Evolutionary conservation across 2,797 vertebrate genomes (phyloP), one percentile per base, ranked within the genome.

Genomic region (Protosalanx chinensis): DNA sequence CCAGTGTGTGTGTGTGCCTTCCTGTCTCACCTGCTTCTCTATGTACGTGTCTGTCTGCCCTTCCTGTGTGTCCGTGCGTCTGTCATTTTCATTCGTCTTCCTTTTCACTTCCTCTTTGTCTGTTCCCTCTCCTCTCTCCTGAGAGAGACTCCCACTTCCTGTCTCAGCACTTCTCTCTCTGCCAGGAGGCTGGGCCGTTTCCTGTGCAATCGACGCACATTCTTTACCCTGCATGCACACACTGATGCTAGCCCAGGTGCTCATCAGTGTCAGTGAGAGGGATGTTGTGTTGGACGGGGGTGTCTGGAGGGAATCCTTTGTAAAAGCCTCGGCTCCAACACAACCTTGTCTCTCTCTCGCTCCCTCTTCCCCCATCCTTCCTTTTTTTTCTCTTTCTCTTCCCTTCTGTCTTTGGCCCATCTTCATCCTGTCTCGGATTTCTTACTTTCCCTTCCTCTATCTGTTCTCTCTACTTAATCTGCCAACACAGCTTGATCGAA

Each of bases 391-490:
- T 20, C 6, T 33, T 20, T 41, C 30, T 49, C 46, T 30, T 46
- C 15, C 23, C 20, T 10, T 59, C 23, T 60, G 18, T 41, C 59
- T 61, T 18, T n/a, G 6, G 35, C 32, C 46, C 68, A 15, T 49
- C 33, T 60, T 13, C 53, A 64, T 16, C 0, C 41, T 70, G 33
- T 76, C 69, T 62, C 67, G 71, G 10, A 46, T 10, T n/a, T 56
- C 18, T 71, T 18, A 10, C 27, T 46, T 29, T 46, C 29, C 15
- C 32, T 46, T 35, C 10, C 61, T 20, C 46, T 16, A 51, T 27
- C 70, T 33, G 46, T 33, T 77, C 56, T 56, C 70, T 23, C 65
- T 67, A 64, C 8, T 10, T 70, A n/a, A 18, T 16, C 51, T n/a
- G 15, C 51, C 5, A 56, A 56, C 18, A 56, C 51, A 56, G 60